Evolutionary conservation across 2,113 vertebrate species (phyloP).

Genomic region (Struthidea cinerea): DNA sequence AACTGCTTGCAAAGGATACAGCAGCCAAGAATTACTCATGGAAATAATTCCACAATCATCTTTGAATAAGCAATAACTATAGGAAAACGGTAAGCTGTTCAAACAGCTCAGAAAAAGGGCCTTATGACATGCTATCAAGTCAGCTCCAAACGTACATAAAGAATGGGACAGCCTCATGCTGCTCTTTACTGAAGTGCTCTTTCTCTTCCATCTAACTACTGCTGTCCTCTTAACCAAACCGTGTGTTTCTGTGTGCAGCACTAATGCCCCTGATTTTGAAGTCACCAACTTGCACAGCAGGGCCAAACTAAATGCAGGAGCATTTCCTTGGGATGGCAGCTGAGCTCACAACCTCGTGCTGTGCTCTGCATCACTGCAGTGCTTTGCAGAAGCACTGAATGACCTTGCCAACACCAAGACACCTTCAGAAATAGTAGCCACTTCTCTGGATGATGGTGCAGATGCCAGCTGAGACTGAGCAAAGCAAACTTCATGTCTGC

Average conservation of each 20-base stretch:
- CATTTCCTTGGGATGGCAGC: background rate
- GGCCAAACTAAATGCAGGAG: background rate
- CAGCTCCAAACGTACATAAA: background rate
- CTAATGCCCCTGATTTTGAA: background rate
- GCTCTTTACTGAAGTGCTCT: background rate
- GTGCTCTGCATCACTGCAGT: background rate
- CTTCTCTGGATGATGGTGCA: background rate
- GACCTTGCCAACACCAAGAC: background rate
- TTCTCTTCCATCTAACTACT: background rate
- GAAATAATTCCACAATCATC: constrained; percentile 37
- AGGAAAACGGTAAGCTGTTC: constrained; percentile 39
- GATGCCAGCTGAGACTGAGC: background rate
- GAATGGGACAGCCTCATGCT: background rate
- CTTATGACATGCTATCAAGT: background rate
- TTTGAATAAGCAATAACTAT: constrained; percentile 33
- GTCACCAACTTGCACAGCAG: fast-evolving
- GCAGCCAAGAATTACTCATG: constrained; percentile 33
- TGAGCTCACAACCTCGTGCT: background rate
- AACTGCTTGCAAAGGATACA: background rate
- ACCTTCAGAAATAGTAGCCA: background rate
- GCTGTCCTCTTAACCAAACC: background rate
- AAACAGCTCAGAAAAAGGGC: background rate
- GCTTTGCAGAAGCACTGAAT: background rate
- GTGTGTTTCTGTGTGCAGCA: fast-evolving
- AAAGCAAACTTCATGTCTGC: background rate